phyloP scores from a whole-genome alignment of 2,888 invertebrate genomes.

The Plebejus argus region DNA sequence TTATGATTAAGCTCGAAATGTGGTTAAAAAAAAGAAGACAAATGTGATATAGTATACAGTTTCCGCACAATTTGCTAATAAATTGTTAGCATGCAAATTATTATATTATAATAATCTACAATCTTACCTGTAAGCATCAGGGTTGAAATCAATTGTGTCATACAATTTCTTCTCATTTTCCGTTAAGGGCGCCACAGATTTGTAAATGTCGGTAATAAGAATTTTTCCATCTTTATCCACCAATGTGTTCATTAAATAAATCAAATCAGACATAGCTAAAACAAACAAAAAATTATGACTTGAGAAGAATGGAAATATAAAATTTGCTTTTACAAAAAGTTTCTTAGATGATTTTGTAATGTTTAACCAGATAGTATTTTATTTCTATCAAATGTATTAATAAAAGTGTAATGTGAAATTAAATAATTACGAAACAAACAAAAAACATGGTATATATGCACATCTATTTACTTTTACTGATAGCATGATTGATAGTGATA shows the following conservation, averaged over 20 bases:
- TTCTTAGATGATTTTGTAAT: neutral
- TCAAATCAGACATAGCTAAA: constrained; percentile 93
- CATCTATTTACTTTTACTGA: neutral
- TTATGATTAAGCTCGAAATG: no score
- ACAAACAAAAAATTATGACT: constrained; percentile 38
- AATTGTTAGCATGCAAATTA: no score
- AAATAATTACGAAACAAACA: neutral
- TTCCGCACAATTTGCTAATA: no score
- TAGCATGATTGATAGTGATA: no score
- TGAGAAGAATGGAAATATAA: neutral
- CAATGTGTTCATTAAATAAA: constrained; percentile 91
- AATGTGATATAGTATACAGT: no score
- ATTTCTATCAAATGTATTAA: neutral
- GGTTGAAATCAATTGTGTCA: constrained; percentile 91
- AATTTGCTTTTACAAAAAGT: neutral
- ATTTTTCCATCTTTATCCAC: constrained; percentile 94
- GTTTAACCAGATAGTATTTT: neutral
- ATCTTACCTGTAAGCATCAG: constrained; percentile 85
- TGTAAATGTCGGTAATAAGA: constrained; percentile 89
- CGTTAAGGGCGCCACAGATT: constrained; percentile 88
- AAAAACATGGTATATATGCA: neutral
- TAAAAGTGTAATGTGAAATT: neutral
- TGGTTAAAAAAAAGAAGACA: no score
- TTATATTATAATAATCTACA: neutral
- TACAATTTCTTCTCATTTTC: constrained; percentile 87